Conservation (phyloP, 1,140 invertebrate genomes). For the Mercenaria mercenaria region DNA sequence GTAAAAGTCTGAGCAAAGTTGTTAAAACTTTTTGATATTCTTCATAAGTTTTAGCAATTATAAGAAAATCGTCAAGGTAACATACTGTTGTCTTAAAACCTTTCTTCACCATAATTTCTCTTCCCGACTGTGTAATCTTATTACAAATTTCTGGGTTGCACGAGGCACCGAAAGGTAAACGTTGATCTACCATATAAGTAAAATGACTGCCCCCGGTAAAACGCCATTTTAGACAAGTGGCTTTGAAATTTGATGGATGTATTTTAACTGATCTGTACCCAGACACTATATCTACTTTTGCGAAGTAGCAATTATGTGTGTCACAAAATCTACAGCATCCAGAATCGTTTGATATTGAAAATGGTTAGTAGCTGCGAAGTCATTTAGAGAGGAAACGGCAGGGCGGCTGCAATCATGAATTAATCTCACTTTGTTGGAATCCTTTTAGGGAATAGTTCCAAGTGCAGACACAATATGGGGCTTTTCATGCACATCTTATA, state of each 20-base stretch:
- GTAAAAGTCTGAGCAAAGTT: not conserved
- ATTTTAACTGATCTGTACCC: slow-evolving; percentile 33
- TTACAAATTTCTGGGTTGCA: slow-evolving; percentile 9
- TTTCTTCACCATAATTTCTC: not conserved
- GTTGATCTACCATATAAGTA: not conserved
- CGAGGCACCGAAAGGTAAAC: not conserved
- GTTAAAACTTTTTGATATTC: not conserved
- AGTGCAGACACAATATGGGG: not conserved
- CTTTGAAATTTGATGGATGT: slow-evolving; percentile 35
- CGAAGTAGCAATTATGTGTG: slow-evolving; percentile 1
- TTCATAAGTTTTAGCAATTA: slow-evolving; percentile 15
- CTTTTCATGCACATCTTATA: not conserved
- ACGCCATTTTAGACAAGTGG: slow-evolving; percentile 28
- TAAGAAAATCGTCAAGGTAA: slow-evolving; percentile 54
- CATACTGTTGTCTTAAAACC: not conserved
- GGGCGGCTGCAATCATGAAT: slow-evolving; percentile 29
- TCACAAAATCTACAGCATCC: not conserved
- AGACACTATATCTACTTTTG: slow-evolving; percentile 40
- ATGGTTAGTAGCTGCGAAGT: not conserved
- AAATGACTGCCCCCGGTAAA: not conserved
- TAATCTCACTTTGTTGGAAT: not conserved
- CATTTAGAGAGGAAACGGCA: not conserved
- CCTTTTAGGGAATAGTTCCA: slow-evolving; percentile 20
- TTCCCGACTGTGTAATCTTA: not conserved
- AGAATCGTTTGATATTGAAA: not conserved